Conservation (phyloP, 2,113 vertebrate genomes). For the Empidonax traillii region DNA sequence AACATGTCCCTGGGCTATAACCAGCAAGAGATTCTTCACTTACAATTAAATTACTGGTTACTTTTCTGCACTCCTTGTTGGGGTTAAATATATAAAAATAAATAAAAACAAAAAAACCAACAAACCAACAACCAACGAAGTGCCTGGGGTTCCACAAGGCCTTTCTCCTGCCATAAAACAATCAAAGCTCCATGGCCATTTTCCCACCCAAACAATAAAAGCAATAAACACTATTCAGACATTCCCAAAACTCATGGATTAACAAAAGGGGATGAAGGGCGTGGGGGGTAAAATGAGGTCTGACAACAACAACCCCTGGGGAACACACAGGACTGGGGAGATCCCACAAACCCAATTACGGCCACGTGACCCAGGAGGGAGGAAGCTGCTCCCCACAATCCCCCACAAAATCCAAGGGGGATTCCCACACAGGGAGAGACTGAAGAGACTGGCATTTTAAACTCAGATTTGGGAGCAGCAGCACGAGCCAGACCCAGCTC, state of each 20-base stretch:
- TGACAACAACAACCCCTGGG: slow-evolving; percentile 23
- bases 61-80: slow-evolving; percentile 35
- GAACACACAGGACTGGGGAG: not conserved
- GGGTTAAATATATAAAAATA: slow-evolving; percentile 10
- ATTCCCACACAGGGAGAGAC: not conserved
- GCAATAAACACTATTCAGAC: slow-evolving; percentile 13
- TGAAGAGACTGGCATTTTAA: not conserved
- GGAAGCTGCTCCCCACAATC: not conserved
- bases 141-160: slow-evolving; percentile 32
- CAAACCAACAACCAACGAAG: not conserved
- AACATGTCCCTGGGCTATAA: not conserved
- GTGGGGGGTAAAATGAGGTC: slow-evolving; percentile 14
- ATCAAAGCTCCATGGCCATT: slow-evolving; percentile 27
- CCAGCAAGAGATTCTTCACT: slow-evolving; percentile 49
- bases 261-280: not conserved
- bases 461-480: fast-evolving
- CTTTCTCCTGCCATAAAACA: slow-evolving; percentile 52
- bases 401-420: not conserved
- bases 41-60: slow-evolving; percentile 37
- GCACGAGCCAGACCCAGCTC: not conserved
- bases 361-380: fast-evolving
- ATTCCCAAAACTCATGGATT: not conserved
- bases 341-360: not conserved
- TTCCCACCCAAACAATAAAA: slow-evolving; percentile 60
- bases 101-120: not conserved